Evolutionary conservation across 2,797 vertebrate species (phyloP).

Genomic region (Lepilemur septentrionalis): DNA sequence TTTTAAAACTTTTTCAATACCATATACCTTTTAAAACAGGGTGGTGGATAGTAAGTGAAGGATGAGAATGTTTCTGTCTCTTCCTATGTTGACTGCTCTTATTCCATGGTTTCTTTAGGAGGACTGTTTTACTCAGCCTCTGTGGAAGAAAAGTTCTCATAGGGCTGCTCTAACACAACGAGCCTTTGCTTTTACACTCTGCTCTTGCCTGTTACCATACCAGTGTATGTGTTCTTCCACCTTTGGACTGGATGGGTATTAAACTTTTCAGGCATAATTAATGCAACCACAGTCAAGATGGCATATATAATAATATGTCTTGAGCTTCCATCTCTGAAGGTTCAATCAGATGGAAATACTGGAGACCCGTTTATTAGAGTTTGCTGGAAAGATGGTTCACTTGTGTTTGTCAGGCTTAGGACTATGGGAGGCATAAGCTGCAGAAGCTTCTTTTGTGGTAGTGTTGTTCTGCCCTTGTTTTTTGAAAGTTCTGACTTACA

Average conservation of each 20-base stretch:
- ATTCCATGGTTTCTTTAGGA: slow-evolving; percentile 90
- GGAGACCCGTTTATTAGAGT: not conserved
- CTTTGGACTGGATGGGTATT: slow-evolving; percentile 97
- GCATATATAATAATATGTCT: not conserved
- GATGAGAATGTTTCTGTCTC: slow-evolving; percentile 85
- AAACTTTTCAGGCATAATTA: slow-evolving; percentile 97
- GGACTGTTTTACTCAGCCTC: slow-evolving; percentile 92
- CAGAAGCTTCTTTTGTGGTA: not conserved
- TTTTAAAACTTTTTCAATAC: not conserved
- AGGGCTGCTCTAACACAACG: slow-evolving; percentile 93
- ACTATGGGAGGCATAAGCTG: not conserved
- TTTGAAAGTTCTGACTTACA: not conserved
- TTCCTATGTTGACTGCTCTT: slow-evolving; percentile 92
- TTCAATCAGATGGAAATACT: not conserved
- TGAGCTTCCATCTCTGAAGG: not conserved
- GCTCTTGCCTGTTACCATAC: slow-evolving; percentile 88
- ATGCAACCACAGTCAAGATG: not conserved
- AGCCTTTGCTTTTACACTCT: slow-evolving; percentile 96
- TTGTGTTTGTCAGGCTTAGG: not conserved
- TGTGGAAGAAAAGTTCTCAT: slow-evolving; percentile 92
- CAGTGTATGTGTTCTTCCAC: slow-evolving; percentile 86
- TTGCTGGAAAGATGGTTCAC: not conserved
- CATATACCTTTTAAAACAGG: not conserved
- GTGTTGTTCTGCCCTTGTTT: not conserved
- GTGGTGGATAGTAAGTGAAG: not conserved